Percentiles rank a stretch among this genome's conserved stretches.
These are phyloP conservation scores for Pterostichus madidus DNA, from an alignment of 2,888 invertebrate genomes.

Conservation along the genomic window DNA sequence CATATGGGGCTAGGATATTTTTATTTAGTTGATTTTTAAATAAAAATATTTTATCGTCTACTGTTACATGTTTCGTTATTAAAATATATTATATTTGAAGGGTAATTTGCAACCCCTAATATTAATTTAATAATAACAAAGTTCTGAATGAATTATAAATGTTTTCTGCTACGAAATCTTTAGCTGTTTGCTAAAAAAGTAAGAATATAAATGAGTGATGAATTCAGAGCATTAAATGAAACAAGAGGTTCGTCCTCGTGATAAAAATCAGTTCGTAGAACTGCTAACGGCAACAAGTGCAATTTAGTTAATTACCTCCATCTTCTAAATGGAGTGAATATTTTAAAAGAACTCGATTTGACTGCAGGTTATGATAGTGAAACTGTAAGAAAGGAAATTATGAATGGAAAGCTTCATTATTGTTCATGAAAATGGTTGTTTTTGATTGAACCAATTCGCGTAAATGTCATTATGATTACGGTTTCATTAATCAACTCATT, in stretches of 20 bases:
- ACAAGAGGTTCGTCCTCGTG: conserved; percentile 24
- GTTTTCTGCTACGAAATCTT: not conserved
- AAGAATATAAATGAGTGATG: conserved; percentile 20
- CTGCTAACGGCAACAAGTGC: conserved; percentile 23
- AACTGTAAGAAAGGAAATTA: conserved; percentile 38
- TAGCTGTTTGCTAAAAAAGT: not conserved
- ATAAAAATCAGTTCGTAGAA: conserved; percentile 23
- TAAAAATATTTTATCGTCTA: conserved; percentile 2
- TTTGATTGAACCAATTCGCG: conserved; percentile 21
- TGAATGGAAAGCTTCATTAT: conserved; percentile 34
- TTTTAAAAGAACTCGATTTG: conserved; percentile 33
- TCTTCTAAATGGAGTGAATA: conserved; percentile 43
- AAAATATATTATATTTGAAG: no score
- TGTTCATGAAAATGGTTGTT: conserved; percentile 38
- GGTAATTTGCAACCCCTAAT: no score
- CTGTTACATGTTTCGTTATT: not conserved
- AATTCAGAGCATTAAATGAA: conserved; percentile 30
- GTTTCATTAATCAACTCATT: conserved; percentile 2
- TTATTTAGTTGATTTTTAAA: not conserved
- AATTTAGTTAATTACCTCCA: conserved; percentile 44
- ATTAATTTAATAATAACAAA: no score
- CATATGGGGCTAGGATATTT: no score
- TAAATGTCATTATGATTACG: conserved; percentile 8
- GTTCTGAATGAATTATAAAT: no score
- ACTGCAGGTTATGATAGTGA: conserved; percentile 26